phyloP scores from a whole-genome alignment of 2,113 vertebrate genomes.

The Lampris megalopsis region DNA sequence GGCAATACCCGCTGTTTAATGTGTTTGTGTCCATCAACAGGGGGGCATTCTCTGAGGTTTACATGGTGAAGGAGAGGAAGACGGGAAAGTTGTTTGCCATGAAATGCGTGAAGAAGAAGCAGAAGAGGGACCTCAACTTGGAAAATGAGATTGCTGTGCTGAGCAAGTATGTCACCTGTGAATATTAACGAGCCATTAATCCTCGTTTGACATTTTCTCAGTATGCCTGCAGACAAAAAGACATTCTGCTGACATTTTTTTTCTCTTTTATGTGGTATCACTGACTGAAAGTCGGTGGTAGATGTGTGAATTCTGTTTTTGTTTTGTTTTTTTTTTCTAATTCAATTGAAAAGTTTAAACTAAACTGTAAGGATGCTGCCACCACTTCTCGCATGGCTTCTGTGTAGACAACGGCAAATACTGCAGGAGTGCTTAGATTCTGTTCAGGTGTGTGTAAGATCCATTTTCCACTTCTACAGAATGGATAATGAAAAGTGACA shows the following conservation, averaged over 20 bases:
- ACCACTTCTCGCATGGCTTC: too few relatives aligned
- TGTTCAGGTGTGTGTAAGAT: background rate
- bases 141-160: slow-evolving; percentile 96
- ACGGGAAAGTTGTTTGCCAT: slow-evolving; percentile 92
- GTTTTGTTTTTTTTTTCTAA: too few relatives aligned
- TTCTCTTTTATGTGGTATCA: rapidly evolving
- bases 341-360: too few relatives aligned
- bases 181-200: background rate
- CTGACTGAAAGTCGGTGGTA: background rate
- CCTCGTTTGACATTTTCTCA: slow-evolving; percentile 4
- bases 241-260: background rate
- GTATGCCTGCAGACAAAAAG: background rate
- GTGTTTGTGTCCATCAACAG: slow-evolving; percentile 71
- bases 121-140: slow-evolving; percentile 87
- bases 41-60: slow-evolving; percentile 96
- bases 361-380: too few relatives aligned
- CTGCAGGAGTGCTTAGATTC: background rate
- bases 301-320: too few relatives aligned
- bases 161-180: slow-evolving; percentile 83
- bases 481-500: background rate
- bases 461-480: background rate
- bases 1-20: background rate
- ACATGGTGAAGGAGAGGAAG: slow-evolving; percentile 93
- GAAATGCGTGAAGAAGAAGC: slow-evolving; percentile 98
- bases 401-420: background rate